Conservation (phyloP, 2,888 invertebrate genomes). For the Eristalis intricaria region DNA sequence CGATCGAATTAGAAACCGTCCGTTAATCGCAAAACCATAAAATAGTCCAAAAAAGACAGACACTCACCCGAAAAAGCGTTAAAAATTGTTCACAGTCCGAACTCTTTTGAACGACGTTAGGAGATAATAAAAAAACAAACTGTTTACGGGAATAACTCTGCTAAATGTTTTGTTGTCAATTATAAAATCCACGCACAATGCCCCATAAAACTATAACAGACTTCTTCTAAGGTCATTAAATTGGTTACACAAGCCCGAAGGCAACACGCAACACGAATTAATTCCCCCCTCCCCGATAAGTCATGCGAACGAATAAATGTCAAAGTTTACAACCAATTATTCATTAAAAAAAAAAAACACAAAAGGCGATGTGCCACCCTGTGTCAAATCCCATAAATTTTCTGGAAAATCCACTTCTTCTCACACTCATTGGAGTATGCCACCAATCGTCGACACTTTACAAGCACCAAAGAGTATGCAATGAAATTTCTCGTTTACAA, state of each 20-base stretch:
- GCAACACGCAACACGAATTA: not conserved
- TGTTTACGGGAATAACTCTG: not conserved
- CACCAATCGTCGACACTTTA: not conserved
- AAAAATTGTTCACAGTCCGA: no score
- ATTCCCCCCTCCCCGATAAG: not conserved
- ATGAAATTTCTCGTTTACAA: not conserved
- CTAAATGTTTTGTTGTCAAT: not conserved
- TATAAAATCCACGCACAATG: not conserved
- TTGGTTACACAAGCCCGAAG: not conserved
- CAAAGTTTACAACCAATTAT: not conserved
- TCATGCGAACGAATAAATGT: not conserved
- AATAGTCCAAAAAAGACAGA: not conserved
- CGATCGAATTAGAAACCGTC: not conserved
- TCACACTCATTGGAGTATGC: not conserved
- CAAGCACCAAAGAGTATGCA: not conserved
- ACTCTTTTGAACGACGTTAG: not conserved
- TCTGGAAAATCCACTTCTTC: not conserved
- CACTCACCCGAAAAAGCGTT: not conserved
- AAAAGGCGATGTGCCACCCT: not conserved
- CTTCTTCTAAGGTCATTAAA: not conserved
- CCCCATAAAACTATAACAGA: not conserved
- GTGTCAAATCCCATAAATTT: not conserved
- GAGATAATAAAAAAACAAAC: not conserved
- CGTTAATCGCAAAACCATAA: not conserved
- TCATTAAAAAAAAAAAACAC: not conserved